Conservation (phyloP, 1,140 invertebrate species). For the Thalassaphorura encarpata region DNA sequence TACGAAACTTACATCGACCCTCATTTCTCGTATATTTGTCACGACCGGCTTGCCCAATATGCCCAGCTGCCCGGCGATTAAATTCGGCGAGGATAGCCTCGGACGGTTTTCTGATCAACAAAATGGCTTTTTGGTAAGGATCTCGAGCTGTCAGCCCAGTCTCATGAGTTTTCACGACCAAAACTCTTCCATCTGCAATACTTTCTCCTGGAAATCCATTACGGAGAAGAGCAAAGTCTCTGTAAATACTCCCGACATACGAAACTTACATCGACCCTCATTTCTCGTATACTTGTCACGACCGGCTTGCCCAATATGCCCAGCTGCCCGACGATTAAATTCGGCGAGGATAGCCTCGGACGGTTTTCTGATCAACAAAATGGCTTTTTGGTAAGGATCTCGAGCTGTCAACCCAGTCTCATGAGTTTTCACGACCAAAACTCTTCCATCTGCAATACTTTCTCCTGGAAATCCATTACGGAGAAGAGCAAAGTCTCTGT, state of each 20-base stretch:
- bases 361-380: constrained; percentile 59
- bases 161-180: not conserved
- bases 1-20: constrained; percentile 53
- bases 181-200: not conserved
- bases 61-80: constrained; percentile 58
- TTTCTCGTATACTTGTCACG: constrained; percentile 50
- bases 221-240: not conserved
- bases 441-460: constrained; percentile 60
- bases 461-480: constrained; percentile 69
- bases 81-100: constrained; percentile 62
- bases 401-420: constrained; percentile 53
- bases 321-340: constrained; percentile 59
- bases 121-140: constrained; percentile 53
- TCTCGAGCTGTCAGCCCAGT: constrained; percentile 33
- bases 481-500: constrained; percentile 60
- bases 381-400: constrained; percentile 50
- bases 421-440: constrained; percentile 67
- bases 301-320: constrained; percentile 50
- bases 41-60: constrained; percentile 47
- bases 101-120: constrained; percentile 58
- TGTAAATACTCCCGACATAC: not conserved
- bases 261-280: constrained; percentile 49
- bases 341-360: constrained; percentile 59
- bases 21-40: constrained; percentile 51
- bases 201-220: not conserved